These are phyloP conservation scores for Orchesella cincta DNA, from an alignment of 1,140 invertebrate species.

Conservation along the genomic window DNA sequence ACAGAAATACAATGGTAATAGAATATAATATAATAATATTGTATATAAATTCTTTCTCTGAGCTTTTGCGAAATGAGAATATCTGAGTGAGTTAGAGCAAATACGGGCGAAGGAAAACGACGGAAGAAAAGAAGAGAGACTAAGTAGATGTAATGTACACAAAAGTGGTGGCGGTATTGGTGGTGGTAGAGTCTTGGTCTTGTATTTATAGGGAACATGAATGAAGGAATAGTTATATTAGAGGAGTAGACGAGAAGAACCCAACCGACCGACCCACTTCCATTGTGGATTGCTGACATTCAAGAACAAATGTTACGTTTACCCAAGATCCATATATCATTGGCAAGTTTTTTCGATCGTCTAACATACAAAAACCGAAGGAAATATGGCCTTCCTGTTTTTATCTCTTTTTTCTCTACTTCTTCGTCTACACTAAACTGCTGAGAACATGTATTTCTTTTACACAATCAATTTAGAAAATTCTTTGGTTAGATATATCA, in stretches of 20 bases:
- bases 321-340: conserved; percentile 40
- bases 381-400: conserved; percentile 26
- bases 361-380: conserved; percentile 15
- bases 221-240: not conserved
- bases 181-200: not conserved
- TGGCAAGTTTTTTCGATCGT: conserved; percentile 27
- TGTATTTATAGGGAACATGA: not conserved
- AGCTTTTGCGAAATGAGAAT: no score
- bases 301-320: conserved; percentile 41
- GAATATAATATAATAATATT: no score
- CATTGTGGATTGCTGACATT: conserved; percentile 36
- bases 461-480: conserved; percentile 28
- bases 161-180: not conserved
- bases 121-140: no score
- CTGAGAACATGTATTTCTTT: conserved; percentile 3
- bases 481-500: conserved; percentile 10
- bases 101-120: no score
- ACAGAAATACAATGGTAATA: no score
- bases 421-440: not conserved
- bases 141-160: no score
- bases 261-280: conserved; percentile 26
- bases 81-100: no score
- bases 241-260: conserved; percentile 22
- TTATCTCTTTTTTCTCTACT: conserved; percentile 19
- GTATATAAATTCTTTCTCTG: no score